Conservation (phyloP, 2,888 invertebrate species). For the Caenorhabditis angaria region DNA sequence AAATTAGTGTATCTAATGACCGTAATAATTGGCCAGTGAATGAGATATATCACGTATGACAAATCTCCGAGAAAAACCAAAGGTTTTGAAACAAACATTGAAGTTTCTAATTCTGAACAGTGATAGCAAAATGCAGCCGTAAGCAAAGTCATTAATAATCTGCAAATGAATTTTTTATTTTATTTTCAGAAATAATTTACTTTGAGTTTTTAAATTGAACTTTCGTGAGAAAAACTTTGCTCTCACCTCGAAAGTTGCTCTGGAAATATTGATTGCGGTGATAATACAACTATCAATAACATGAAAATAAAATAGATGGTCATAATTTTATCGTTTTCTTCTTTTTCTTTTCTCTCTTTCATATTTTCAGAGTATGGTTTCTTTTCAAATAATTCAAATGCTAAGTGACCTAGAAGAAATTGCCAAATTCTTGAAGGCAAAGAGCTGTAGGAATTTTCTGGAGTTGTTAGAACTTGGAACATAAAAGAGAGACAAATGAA, state of each 20-base stretch:
- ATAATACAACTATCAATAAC: too few relatives aligned
- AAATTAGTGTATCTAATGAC: constrained; percentile 26
- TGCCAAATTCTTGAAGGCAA: constrained; percentile 38
- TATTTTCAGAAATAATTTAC: too few relatives aligned
- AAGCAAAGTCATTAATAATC: not conserved
- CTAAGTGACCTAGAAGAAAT: constrained; percentile 38
- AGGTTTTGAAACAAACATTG: constrained; percentile 12
- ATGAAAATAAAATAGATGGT: too few relatives aligned
- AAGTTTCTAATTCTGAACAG: not conserved
- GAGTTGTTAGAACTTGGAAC: constrained; percentile 26
- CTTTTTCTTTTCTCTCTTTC: too few relatives aligned
- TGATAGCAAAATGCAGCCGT: not conserved
- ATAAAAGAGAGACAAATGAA: constrained; percentile 13
- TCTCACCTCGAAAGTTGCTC: too few relatives aligned
- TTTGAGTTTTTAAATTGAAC: too few relatives aligned
- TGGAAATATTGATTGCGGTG: too few relatives aligned
- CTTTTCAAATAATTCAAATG: constrained; percentile 18
- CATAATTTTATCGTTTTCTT: too few relatives aligned
- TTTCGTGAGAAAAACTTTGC: too few relatives aligned
- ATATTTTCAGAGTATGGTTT: not conserved
- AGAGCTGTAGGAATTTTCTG: constrained; percentile 25
- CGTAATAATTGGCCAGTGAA: constrained; percentile 44
- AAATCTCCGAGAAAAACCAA: constrained; percentile 28
- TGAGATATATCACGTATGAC: constrained; percentile 32
- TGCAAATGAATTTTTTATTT: too few relatives aligned